phyloP scores from a whole-genome alignment of 2,888 invertebrate genomes.

The Melanotus villosus region DNA sequence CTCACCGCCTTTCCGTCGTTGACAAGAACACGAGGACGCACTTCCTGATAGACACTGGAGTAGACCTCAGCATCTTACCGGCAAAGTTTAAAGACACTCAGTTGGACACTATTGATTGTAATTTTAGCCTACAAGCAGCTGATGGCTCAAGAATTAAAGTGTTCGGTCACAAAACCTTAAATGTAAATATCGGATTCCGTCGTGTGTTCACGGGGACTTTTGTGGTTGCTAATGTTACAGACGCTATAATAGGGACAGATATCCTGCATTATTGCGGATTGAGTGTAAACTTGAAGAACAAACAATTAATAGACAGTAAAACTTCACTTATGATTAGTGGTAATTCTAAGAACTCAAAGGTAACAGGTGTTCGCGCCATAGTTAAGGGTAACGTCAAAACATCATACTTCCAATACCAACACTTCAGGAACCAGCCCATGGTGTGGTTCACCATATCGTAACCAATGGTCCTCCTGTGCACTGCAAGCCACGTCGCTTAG shows the following conservation, averaged over 20 bases:
- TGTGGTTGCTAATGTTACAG: slow-evolving; percentile 10
- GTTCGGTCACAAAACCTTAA: background rate
- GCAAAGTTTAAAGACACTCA: background rate
- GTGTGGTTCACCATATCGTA: background rate
- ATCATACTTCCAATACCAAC: background rate
- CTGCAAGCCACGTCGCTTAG: background rate
- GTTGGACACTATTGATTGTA: background rate
- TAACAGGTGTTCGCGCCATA: background rate
- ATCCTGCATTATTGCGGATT: slow-evolving; percentile 3
- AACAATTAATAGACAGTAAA: slow-evolving; percentile 1
- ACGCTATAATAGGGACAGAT: slow-evolving; percentile 17
- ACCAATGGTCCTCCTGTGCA: slow-evolving; percentile 12
- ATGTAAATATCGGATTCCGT: background rate
- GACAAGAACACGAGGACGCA: background rate
- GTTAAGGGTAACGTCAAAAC: background rate
- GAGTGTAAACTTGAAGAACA: slow-evolving; percentile 11
- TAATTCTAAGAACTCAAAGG: background rate
- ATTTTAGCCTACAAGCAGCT: slow-evolving; percentile 1
- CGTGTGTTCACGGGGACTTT: background rate
- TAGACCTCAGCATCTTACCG: slow-evolving; percentile 8
- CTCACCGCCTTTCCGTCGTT: slow-evolving; percentile 6
- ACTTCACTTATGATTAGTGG: background rate
- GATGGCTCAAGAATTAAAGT: background rate
- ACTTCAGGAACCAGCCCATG: background rate
- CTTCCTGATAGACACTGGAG: slow-evolving; percentile 24